A percentile compares a stretch with the other conserved stretches of the same genome.
phyloP scores from a whole-genome alignment of 2,113 vertebrate species.

The Bubo scandiacus region DNA sequence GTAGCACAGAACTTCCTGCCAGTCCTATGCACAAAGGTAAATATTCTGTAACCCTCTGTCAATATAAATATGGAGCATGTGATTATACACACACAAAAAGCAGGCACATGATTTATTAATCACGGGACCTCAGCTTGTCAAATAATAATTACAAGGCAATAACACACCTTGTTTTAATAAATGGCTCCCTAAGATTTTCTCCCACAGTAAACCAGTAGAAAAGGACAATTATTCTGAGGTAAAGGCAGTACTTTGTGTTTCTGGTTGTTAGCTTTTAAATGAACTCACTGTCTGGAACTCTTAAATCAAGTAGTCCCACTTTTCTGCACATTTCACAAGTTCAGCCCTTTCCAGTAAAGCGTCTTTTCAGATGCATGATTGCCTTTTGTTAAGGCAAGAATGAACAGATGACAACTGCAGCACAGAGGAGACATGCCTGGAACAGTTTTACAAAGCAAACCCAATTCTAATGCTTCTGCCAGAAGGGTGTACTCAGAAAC shows the following conservation, averaged over 20 bases:
- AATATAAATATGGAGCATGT: conserved; percentile 36
- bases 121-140: conserved; percentile 31
- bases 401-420: conserved; percentile 44
- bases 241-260: not conserved
- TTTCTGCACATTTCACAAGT: conserved; percentile 26
- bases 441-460: not conserved
- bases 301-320: conserved; percentile 10
- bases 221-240: not conserved
- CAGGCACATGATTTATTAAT: conserved; percentile 50
- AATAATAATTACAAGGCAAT: conserved; percentile 58
- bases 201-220: conserved; percentile 16
- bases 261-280: conserved; percentile 2
- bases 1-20: conserved; percentile 9
- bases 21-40: conserved; percentile 39
- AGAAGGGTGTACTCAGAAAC: not conserved
- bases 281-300: conserved; percentile 17
- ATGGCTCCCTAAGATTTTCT: conserved; percentile 1
- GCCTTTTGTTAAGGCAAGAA: conserved; percentile 51
- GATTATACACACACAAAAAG: conserved; percentile 25
- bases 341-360: conserved; percentile 17
- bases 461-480: not conserved
- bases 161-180: conserved; percentile 44
- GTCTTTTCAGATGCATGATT: not conserved
- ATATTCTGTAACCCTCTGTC: conserved; percentile 31
- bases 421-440: not conserved